Evolutionary conservation across 2,113 vertebrate genomes (phyloP).

Genomic region (Eidolon helvum): DNA sequence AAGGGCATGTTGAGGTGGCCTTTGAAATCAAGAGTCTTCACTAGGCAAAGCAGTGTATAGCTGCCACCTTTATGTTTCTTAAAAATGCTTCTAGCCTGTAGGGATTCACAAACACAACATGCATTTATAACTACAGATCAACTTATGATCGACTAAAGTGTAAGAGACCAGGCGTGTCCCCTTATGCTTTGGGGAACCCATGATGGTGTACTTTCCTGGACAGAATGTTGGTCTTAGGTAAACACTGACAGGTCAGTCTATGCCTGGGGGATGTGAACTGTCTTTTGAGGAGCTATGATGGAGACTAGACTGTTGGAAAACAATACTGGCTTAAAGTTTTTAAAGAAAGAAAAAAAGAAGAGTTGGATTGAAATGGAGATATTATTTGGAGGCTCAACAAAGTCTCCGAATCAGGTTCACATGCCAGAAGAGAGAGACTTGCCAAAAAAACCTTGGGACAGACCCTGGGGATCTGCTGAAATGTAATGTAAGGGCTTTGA

Average conservation of each 20-base stretch:
- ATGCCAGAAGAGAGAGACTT: neutral
- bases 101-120: neutral
- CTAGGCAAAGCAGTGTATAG: neutral
- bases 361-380: neutral
- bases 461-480: neutral
- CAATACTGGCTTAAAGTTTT: neutral
- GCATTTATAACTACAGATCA: neutral
- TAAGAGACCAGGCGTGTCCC: too few species aligned
- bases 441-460: neutral
- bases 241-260: neutral
- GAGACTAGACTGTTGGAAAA: neutral
- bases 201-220: neutral
- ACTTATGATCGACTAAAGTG: neutral
- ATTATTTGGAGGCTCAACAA: neutral
- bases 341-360: neutral
- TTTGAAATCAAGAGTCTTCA: neutral
- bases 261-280: neutral
- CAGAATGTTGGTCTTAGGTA: neutral
- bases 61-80: neutral
- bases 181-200: neutral
- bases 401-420: neutral
- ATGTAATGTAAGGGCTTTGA: neutral
- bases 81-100: neutral
- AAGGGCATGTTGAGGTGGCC: neutral
- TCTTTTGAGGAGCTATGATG: neutral